Percentiles rank a stretch among this genome's conserved stretches.
These are phyloP conservation scores for Caradrina kadenii DNA, from an alignment of 2,888 invertebrate species.

Conservation along the genomic window DNA sequence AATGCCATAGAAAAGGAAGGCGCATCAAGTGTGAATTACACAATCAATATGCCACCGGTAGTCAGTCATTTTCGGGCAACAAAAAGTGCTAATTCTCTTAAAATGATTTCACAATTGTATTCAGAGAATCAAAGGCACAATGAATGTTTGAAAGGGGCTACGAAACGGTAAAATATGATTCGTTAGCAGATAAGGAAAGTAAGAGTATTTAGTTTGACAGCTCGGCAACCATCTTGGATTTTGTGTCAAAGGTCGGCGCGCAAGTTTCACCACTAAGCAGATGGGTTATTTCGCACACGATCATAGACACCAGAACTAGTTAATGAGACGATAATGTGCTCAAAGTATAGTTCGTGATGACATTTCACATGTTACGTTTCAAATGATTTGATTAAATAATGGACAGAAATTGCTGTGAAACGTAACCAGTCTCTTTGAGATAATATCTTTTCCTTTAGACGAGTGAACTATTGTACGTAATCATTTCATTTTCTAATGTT, in stretches of 20 bases:
- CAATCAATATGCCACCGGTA: conserved; percentile 60
- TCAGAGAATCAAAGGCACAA: conserved; percentile 73
- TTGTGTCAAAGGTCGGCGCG: conserved; percentile 84
- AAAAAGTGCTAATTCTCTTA: conserved; percentile 73
- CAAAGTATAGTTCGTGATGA: conserved; percentile 65
- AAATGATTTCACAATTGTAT: conserved; percentile 74
- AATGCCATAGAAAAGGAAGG: conserved; percentile 39
- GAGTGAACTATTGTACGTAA: conserved; percentile 20
- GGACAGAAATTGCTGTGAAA: conserved; percentile 46
- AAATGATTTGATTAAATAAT: conserved; percentile 54
- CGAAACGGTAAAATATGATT: conserved; percentile 77
- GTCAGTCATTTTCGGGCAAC: conserved; percentile 67
- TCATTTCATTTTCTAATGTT: conserved; percentile 18
- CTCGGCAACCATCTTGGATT: conserved; percentile 83
- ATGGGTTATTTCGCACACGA: conserved; percentile 80
- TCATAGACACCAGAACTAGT: conserved; percentile 68
- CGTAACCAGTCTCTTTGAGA: conserved; percentile 32
- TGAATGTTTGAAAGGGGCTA: conserved; percentile 71
- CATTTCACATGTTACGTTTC: conserved; percentile 56
- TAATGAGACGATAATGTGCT: conserved; percentile 75
- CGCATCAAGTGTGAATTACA: conserved; percentile 53
- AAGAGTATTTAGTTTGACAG: conserved; percentile 86
- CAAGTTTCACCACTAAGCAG: conserved; percentile 82
- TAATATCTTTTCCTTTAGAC: conserved; percentile 34
- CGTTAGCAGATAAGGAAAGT: conserved; percentile 84